Percentiles rank a stretch among this genome's conserved stretches.
Evolutionary conservation across 2,797 vertebrate genomes (phyloP).

Genomic region (Sebastes cheni): DNA sequence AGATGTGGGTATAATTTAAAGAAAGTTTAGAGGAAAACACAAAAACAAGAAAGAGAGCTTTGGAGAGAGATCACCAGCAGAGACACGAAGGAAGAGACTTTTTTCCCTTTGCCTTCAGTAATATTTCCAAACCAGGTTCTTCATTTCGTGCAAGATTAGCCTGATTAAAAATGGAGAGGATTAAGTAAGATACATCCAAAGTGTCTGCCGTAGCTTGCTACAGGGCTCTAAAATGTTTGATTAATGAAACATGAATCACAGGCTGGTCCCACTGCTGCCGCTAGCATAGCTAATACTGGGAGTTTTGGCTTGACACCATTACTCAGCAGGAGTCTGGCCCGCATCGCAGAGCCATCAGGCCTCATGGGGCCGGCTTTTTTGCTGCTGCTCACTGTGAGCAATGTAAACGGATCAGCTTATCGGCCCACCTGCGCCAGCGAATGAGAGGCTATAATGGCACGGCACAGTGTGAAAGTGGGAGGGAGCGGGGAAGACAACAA

Average conservation of each 20-base stretch:
- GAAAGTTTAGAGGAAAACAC: not conserved
- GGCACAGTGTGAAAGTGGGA: slow-evolving; percentile 4
- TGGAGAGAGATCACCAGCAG: not conserved
- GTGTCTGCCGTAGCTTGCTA: slow-evolving; percentile 59
- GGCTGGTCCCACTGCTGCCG: slow-evolving; percentile 59
- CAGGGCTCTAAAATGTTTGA: slow-evolving; percentile 73
- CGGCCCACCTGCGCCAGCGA: slow-evolving; percentile 42
- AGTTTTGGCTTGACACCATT: slow-evolving; percentile 68
- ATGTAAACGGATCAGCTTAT: slow-evolving; percentile 61
- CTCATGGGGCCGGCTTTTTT: slow-evolving; percentile 46
- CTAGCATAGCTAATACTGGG: slow-evolving; percentile 65
- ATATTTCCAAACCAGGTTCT: slow-evolving; percentile 50
- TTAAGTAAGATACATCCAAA: slow-evolving; percentile 71
- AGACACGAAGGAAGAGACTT: not conserved
- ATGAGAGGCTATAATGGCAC: slow-evolving; percentile 44
- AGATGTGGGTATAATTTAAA: not conserved
- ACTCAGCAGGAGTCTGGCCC: slow-evolving; percentile 76
- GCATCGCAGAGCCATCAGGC: slow-evolving; percentile 38
- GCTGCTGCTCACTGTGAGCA: slow-evolving; percentile 48
- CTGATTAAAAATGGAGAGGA: slow-evolving; percentile 79
- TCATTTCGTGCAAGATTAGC: slow-evolving; percentile 70
- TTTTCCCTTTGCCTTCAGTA: slow-evolving; percentile 40
- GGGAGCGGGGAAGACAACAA: not conserved
- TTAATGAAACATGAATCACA: slow-evolving; percentile 79
- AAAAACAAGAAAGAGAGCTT: not conserved